Evolutionary conservation across 2,888 invertebrate species (phyloP).

Genomic region (Eupithecia subumbrata): DNA sequence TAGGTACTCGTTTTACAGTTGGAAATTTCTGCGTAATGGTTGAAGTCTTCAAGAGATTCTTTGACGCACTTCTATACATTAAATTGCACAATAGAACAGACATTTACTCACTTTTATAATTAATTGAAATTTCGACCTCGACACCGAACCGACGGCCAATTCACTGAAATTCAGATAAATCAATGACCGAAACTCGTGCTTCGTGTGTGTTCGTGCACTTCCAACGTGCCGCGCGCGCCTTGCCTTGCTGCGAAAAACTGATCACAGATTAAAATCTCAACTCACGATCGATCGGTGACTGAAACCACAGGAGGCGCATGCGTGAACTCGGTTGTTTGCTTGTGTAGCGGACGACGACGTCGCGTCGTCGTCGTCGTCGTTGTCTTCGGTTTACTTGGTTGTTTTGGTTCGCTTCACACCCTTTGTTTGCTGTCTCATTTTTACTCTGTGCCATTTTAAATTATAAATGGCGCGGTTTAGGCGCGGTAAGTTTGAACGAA

Average conservation of each 20-base stretch:
- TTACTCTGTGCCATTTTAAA: neutral
- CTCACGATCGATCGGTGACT: neutral
- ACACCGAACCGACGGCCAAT: constrained; percentile 44
- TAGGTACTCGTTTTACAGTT: neutral
- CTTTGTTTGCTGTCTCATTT: neutral
- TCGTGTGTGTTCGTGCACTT: neutral
- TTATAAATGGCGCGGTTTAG: neutral
- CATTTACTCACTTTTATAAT: constrained; percentile 51
- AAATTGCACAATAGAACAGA: neutral
- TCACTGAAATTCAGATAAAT: constrained; percentile 48
- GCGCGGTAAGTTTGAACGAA: neutral
- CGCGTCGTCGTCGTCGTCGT: neutral
- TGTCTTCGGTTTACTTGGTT: neutral
- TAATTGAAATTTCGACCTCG: constrained; percentile 32
- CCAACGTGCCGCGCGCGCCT: constrained; percentile 4
- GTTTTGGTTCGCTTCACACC: neutral
- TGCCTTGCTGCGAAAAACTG: constrained; percentile 1
- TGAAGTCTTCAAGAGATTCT: neutral
- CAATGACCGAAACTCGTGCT: constrained; percentile 38
- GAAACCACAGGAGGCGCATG: neutral
- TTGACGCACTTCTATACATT: neutral
- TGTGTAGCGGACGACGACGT: neutral
- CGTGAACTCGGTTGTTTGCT: neutral
- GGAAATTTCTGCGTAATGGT: neutral
- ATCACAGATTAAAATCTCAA: constrained; percentile 5